A percentile compares a stretch with the other conserved stretches of the same genome.
These are phyloP conservation scores for Cygnus buccinator DNA, from an alignment of 2,113 vertebrate species.

Conservation along the genomic window DNA sequence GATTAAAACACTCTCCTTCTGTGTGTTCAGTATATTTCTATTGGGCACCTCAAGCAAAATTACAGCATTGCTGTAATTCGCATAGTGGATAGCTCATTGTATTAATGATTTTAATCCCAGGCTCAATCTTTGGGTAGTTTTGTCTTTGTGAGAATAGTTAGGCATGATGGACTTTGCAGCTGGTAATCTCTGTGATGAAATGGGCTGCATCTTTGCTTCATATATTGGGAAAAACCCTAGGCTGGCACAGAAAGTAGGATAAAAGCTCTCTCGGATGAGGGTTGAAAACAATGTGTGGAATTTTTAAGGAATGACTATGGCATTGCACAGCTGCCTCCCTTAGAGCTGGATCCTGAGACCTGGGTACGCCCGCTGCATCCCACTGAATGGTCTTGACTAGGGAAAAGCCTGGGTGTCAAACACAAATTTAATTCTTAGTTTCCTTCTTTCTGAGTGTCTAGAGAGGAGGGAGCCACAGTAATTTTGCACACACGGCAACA, in stretches of 20 bases:
- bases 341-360: not conserved
- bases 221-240: not conserved
- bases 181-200: not conserved
- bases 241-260: not conserved
- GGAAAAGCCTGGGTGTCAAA: not conserved
- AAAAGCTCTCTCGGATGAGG: not conserved
- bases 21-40: constrained; percentile 40
- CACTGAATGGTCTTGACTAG: not conserved
- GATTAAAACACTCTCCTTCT: constrained; percentile 39
- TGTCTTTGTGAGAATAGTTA: not conserved
- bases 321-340: not conserved
- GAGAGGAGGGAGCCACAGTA: not conserved
- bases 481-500: not conserved
- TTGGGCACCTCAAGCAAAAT: constrained; percentile 48
- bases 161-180: not conserved
- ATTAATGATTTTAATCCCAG: constrained; percentile 41
- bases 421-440: not conserved
- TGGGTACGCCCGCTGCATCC: not conserved
- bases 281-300: not conserved
- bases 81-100: not conserved
- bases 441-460: not conserved
- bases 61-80: constrained; percentile 16
- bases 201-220: not conserved
- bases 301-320: not conserved
- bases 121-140: constrained; percentile 15